phyloP scores from a whole-genome alignment of 2,888 invertebrate species.

The Ferdinandea cuprea region DNA sequence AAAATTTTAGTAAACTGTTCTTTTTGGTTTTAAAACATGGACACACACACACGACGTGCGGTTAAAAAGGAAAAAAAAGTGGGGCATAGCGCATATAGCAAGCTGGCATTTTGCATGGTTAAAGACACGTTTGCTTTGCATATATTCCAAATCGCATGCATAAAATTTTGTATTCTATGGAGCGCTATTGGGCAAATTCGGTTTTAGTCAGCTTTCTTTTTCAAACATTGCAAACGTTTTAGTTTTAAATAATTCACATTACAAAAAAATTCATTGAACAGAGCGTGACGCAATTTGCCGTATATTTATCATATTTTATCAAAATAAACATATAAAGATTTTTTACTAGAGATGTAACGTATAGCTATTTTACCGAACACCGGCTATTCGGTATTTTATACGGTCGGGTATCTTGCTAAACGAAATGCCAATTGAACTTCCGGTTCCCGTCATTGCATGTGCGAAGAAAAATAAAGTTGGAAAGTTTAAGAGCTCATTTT shows the following conservation, averaged over 20 bases:
- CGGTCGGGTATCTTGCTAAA: too few relatives aligned
- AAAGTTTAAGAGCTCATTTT: too few relatives aligned
- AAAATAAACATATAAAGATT: too few relatives aligned
- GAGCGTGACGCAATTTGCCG: conserved; percentile 14
- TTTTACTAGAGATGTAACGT: too few relatives aligned
- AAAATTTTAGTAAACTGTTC: conserved; percentile 82
- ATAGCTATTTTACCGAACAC: too few relatives aligned
- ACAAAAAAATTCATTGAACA: conserved; percentile 17
- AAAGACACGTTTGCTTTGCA: conserved; percentile 15
- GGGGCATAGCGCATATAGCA: conserved; percentile 39
- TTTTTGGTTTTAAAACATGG: conserved; percentile 76
- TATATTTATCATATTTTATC: too few relatives aligned
- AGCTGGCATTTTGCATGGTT: conserved; percentile 23
- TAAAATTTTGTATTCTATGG: background rate
- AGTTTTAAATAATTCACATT: conserved; percentile 1
- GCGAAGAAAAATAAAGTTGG: too few relatives aligned
- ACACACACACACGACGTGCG: conserved; percentile 82
- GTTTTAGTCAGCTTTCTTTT: conserved; percentile 22
- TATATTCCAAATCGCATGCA: conserved; percentile 21
- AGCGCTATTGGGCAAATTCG: conserved; percentile 5
- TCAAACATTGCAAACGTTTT: too few relatives aligned
- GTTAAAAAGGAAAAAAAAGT: conserved; percentile 72
- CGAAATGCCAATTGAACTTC: too few relatives aligned
- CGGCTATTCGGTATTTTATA: too few relatives aligned
- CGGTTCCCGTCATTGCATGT: too few relatives aligned